A percentile compares a stretch with the other conserved stretches of the same genome.
Evolutionary conservation across 2,888 invertebrate species (phyloP).

Genomic region (Rhagium mordax): DNA sequence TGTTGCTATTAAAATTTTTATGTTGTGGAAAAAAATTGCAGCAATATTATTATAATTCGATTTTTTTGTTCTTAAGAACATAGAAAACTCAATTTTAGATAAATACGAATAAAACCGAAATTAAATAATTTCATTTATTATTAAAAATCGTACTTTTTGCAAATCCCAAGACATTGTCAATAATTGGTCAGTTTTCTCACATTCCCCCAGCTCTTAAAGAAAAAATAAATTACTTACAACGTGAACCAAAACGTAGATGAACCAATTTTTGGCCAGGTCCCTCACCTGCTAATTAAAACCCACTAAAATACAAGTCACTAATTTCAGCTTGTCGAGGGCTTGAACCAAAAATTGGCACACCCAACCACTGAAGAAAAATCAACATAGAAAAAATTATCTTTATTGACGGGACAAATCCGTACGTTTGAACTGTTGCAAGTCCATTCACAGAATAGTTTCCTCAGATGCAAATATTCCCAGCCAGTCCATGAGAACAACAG

Average conservation of each 20-base stretch:
- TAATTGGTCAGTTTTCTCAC: too few relatives aligned
- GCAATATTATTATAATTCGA: too few relatives aligned
- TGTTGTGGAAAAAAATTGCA: too few relatives aligned
- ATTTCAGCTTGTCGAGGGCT: not conserved
- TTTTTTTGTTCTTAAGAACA: too few relatives aligned
- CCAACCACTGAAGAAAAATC: too few relatives aligned
- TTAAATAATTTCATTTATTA: too few relatives aligned
- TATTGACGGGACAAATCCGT: not conserved
- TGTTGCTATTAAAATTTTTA: too few relatives aligned
- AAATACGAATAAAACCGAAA: too few relatives aligned
- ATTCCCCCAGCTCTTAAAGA: too few relatives aligned
- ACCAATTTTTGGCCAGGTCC: constrained; percentile 4
- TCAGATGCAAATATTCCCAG: constrained; percentile 13
- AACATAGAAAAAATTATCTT: not conserved
- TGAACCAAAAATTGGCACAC: constrained; percentile 15
- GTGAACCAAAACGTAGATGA: not conserved
- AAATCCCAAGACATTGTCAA: too few relatives aligned
- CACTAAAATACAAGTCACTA: not conserved
- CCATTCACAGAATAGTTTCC: constrained; percentile 16
- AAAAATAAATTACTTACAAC: not conserved
- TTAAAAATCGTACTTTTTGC: too few relatives aligned
- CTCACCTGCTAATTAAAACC: not conserved
- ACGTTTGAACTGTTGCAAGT: constrained; percentile 8
- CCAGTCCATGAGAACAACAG: constrained; percentile 20
- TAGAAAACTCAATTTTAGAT: too few relatives aligned